These are phyloP conservation scores for Lathamus discolor DNA, from an alignment of 2,113 vertebrate genomes.

Conservation along the genomic window DNA sequence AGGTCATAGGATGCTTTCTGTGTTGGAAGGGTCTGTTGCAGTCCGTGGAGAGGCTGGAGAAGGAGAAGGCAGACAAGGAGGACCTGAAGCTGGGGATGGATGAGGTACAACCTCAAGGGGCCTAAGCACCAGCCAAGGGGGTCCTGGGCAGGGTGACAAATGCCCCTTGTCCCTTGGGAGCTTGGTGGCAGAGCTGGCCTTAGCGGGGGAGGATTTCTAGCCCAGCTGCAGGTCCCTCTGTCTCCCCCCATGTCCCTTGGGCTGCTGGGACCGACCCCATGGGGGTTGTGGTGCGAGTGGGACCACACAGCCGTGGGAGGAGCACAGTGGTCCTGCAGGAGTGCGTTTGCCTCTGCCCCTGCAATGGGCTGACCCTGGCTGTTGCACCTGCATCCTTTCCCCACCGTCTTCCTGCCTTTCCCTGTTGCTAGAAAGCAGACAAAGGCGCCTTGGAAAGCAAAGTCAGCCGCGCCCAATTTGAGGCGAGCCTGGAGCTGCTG, in stretches of 20 bases:
- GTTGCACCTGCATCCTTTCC: background rate
- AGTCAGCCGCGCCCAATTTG: conserved; percentile 77
- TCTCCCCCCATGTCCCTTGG: fast-evolving
- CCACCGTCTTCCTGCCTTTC: background rate
- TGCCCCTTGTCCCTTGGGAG: background rate
- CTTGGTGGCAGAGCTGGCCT: background rate
- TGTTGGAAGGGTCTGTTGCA: conserved; percentile 77
- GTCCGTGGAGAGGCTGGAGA: conserved; percentile 73
- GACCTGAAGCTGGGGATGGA: conserved; percentile 71
- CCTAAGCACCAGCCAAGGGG: background rate
- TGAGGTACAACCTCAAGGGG: conserved; percentile 58
- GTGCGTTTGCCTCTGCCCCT: background rate
- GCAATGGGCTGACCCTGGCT: fast-evolving
- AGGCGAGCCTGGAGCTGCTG: conserved; percentile 76
- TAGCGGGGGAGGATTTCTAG: background rate
- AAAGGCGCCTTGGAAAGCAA: conserved; percentile 24
- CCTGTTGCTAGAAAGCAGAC: conserved; percentile 57
- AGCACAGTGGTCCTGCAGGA: fast-evolving
- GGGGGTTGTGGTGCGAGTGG: fast-evolving
- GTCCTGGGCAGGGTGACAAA: background rate
- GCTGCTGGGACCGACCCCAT: background rate
- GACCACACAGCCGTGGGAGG: background rate
- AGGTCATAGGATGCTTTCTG: background rate
- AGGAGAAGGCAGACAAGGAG: conserved; percentile 80
- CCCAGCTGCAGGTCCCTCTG: background rate